Conservation (phyloP, 2,797 vertebrate species). For the Urocyon cinereoargenteus region DNA sequence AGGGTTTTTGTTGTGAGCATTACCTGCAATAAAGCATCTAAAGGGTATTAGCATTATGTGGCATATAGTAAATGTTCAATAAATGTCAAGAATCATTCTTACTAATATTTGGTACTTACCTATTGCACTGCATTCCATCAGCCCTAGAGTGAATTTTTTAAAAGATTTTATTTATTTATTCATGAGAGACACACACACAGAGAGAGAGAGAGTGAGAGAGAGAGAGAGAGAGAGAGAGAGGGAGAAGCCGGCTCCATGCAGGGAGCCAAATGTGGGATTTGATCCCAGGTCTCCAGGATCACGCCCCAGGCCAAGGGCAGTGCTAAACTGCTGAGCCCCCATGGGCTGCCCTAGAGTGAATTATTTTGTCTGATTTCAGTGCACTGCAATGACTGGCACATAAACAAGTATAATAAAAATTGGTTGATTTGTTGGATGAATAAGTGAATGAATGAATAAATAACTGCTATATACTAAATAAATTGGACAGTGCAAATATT, state of each 20-base stretch:
- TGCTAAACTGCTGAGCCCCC: too few species aligned
- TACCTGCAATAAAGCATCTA: background rate
- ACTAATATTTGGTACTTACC: background rate
- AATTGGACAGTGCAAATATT: background rate
- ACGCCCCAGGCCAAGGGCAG: too few species aligned
- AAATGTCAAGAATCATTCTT: background rate
- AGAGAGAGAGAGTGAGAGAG: too few species aligned
- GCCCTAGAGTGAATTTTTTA: background rate
- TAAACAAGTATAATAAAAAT: background rate
- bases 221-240: too few species aligned
- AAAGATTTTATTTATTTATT: too few species aligned
- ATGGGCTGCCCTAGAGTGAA: background rate
- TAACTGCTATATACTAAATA: background rate
- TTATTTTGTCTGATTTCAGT: background rate
- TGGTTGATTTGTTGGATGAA: background rate
- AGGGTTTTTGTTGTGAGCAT: background rate
- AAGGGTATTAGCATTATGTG: background rate
- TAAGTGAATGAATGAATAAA: background rate
- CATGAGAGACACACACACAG: too few species aligned
- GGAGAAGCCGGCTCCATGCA: too few species aligned
- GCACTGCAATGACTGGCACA: background rate
- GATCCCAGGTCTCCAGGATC: too few species aligned
- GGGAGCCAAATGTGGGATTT: too few species aligned
- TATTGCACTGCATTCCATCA: background rate
- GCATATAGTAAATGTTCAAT: background rate